Evolutionary conservation across 1,140 invertebrate genomes (phyloP).

Genomic region (Pseudoatta argentina): DNA sequence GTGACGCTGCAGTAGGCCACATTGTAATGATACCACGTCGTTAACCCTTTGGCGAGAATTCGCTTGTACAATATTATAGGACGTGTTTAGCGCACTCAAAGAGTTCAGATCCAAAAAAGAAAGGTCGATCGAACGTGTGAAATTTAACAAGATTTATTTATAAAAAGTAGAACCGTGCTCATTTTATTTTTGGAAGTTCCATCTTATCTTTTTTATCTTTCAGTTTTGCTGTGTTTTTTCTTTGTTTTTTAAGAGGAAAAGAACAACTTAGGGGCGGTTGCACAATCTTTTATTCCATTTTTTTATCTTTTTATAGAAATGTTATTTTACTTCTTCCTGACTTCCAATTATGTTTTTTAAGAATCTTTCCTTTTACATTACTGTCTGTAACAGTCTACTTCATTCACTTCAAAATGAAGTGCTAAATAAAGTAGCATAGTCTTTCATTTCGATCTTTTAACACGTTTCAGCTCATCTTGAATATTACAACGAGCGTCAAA

Average conservation of each 20-base stretch:
- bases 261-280: neutral
- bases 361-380: slow-evolving; percentile 9
- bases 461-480: neutral
- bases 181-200: neutral
- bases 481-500: slow-evolving; percentile 5
- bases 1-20: slow-evolving; percentile 25
- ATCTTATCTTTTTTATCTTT: neutral
- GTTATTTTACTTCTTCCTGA: neutral
- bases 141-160: neutral
- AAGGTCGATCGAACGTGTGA: neutral
- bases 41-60: slow-evolving; percentile 37
- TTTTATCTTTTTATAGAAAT: neutral
- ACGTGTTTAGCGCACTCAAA: neutral
- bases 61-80: neutral
- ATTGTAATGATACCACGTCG: slow-evolving; percentile 13
- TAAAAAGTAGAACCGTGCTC: neutral
- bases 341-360: neutral
- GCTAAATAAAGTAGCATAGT: slow-evolving; percentile 7
- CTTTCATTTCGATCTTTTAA: slow-evolving; percentile 33
- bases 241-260: neutral
- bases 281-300: neutral
- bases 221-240: neutral
- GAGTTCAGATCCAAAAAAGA: neutral
- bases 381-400: neutral
- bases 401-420: neutral